Percentiles rank a stretch among this genome's conserved stretches.
phyloP scores from a whole-genome alignment of 2,797 vertebrate species.

The Melanotaenia parkinsoni region DNA sequence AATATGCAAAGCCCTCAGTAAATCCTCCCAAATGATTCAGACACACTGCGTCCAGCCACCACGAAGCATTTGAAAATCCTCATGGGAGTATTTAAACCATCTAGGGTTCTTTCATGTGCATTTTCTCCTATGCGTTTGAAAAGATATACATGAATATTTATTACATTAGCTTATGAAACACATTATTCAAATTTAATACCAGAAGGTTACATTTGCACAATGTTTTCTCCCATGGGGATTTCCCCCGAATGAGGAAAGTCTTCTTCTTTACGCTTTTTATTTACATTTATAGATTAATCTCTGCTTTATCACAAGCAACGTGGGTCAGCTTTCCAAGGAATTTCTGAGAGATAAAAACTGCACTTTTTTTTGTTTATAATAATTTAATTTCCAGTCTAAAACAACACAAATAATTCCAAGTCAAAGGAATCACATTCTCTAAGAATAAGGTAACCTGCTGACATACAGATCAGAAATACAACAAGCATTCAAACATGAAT shows the following conservation, averaged over 20 bases:
- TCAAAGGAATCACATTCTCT: not conserved
- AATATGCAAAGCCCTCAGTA: slow-evolving; percentile 44
- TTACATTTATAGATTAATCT: slow-evolving; percentile 20
- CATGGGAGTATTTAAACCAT: slow-evolving; percentile 33
- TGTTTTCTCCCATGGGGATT: slow-evolving; percentile 19
- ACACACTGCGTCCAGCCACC: slow-evolving; percentile 13
- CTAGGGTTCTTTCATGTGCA: slow-evolving; percentile 34
- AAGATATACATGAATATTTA: slow-evolving; percentile 25
- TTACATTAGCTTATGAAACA: slow-evolving; percentile 12
- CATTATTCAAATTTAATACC: slow-evolving; percentile 9
- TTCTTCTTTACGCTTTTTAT: slow-evolving; percentile 2
- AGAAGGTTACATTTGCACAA: slow-evolving; percentile 15
- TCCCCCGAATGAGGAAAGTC: not conserved
- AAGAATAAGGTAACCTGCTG: not conserved
- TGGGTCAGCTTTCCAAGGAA: slow-evolving; percentile 8
- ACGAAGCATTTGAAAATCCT: slow-evolving; percentile 16
- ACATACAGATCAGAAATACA: not conserved
- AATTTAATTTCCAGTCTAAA: slow-evolving; percentile 18
- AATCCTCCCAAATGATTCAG: slow-evolving; percentile 54
- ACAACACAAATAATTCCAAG: slow-evolving; percentile 13
- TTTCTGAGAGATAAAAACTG: slow-evolving; percentile 4
- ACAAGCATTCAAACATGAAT: not conserved
- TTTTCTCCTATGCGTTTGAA: slow-evolving; percentile 21
- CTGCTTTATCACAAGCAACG: slow-evolving; percentile 5
- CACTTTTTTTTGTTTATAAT: slow-evolving; percentile 14